These are phyloP conservation scores for Myotis pilosus DNA, from an alignment of 2,797 vertebrate genomes.

Conservation along the genomic window DNA sequence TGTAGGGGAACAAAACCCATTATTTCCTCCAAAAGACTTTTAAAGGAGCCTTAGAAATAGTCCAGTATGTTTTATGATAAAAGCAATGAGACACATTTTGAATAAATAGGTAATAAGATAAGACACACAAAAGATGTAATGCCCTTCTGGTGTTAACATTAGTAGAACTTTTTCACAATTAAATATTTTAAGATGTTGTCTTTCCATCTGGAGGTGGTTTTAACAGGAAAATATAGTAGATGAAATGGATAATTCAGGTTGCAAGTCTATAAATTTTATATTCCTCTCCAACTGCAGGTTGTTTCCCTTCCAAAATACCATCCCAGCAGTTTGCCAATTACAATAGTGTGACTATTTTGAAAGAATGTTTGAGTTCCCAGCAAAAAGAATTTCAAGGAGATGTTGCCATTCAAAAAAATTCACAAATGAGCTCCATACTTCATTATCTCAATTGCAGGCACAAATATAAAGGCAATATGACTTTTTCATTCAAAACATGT, in stretches of 20 bases:
- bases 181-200: conserved; percentile 14
- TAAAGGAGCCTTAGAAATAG: conserved; percentile 50
- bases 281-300: conserved; percentile 49
- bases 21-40: conserved; percentile 51
- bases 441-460: conserved; percentile 60
- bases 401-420: conserved; percentile 69
- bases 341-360: conserved; percentile 53
- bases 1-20: background rate
- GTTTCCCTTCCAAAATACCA: conserved; percentile 55
- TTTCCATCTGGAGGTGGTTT: conserved; percentile 65
- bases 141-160: conserved; percentile 30
- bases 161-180: conserved; percentile 64
- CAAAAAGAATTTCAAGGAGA: conserved; percentile 68
- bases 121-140: conserved; percentile 53
- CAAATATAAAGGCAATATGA: conserved; percentile 45
- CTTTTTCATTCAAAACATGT: conserved; percentile 50
- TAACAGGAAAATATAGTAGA: conserved; percentile 59
- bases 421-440: conserved; percentile 62
- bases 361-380: conserved; percentile 71
- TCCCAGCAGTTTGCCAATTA: conserved; percentile 53
- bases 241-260: conserved; percentile 55
- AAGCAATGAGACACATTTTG: conserved; percentile 49
- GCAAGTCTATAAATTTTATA: conserved; percentile 61
- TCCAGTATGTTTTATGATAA: background rate
- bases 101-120: conserved; percentile 53